Conservation (phyloP, 23 tunicate genomes). For the Halocynthia roretzi region DNA sequence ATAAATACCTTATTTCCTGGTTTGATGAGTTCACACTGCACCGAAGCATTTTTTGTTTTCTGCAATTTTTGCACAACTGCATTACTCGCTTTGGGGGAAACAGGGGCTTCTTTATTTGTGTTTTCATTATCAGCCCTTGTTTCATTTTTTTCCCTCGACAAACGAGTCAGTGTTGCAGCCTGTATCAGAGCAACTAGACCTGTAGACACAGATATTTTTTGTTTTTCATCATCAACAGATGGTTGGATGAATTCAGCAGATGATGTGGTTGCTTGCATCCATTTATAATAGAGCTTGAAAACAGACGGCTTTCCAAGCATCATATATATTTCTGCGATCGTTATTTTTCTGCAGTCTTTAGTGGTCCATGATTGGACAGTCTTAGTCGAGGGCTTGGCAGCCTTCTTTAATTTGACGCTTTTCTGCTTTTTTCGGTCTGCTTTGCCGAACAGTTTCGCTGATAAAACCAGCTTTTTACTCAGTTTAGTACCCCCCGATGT, state of each 20-base stretch:
- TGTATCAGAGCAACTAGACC: conserved; percentile 58
- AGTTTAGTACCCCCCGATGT: too few relatives aligned
- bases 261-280: conserved; percentile 5
- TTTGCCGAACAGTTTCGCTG: too few relatives aligned
- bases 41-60: conserved; percentile 9
- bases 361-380: conserved; percentile 29
- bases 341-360: conserved; percentile 24
- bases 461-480: too few relatives aligned
- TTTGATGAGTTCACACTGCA: conserved; percentile 12
- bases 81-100: neutral
- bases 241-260: neutral
- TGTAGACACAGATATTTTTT: conserved; percentile 13
- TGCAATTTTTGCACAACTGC: neutral
- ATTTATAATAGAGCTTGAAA: conserved; percentile 56
- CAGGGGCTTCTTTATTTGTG: neutral
- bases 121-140: neutral
- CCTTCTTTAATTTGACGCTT: too few relatives aligned
- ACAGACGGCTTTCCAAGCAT: conserved; percentile 68
- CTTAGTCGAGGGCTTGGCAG: neutral
- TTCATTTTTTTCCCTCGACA: neutral
- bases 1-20: conserved; percentile 7
- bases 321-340: conserved; percentile 55
- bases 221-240: neutral
- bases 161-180: conserved; percentile 26
- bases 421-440: too few relatives aligned